phyloP scores from a whole-genome alignment of 2,888 invertebrate species.

The Liposcelis brunnea region DNA sequence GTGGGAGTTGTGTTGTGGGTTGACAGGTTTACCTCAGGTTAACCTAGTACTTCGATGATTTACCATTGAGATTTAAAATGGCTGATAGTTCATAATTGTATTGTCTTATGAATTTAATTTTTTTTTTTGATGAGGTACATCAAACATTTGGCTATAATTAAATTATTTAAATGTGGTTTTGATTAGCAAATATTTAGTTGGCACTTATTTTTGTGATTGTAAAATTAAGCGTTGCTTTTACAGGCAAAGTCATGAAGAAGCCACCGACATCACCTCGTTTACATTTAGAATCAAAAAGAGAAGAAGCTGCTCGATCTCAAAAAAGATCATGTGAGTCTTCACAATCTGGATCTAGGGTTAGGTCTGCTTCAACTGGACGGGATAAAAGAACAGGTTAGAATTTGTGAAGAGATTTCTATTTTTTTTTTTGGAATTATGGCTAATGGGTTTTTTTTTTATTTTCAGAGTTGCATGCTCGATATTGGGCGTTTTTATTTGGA shows the following conservation, averaged over 20 bases:
- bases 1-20: too few relatives aligned
- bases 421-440: conserved; percentile 9
- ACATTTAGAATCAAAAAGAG: conserved; percentile 10
- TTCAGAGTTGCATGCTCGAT: conserved; percentile 65
- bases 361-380: conserved; percentile 72
- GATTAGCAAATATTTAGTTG: too few relatives aligned
- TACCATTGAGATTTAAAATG: too few relatives aligned
- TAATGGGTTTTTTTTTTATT: conserved; percentile 13
- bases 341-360: conserved; percentile 39
- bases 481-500: conserved; percentile 91
- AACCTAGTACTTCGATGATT: too few relatives aligned
- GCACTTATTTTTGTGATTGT: too few relatives aligned
- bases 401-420: conserved; percentile 3
- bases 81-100: too few relatives aligned
- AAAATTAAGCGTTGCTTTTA: too few relatives aligned
- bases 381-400: conserved; percentile 55
- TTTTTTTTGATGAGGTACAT: too few relatives aligned
- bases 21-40: too few relatives aligned
- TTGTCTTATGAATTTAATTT: too few relatives aligned
- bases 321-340: conserved; percentile 13
- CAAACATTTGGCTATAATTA: too few relatives aligned
- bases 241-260: conserved; percentile 13
- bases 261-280: conserved; percentile 18
- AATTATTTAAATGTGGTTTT: too few relatives aligned
- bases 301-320: conserved; percentile 8